A percentile compares a stretch with the other conserved stretches of the same genome.
Evolutionary conservation across 2,888 invertebrate genomes (phyloP).

Genomic region (Mactromeris polynyma): DNA sequence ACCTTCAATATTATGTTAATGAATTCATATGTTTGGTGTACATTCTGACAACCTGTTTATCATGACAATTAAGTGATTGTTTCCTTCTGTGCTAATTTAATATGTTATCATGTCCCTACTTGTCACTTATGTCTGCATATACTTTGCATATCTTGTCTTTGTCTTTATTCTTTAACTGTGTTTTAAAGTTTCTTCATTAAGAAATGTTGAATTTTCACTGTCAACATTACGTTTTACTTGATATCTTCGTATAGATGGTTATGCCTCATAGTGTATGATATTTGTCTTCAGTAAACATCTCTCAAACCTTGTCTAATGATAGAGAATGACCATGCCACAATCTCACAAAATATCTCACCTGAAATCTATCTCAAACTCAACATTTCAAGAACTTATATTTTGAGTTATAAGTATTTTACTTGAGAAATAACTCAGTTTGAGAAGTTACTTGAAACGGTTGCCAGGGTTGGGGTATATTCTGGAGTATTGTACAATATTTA

Average conservation of each 20-base stretch:
- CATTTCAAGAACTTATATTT: too few species aligned
- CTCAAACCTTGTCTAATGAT: too few species aligned
- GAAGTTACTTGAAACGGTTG: too few species aligned
- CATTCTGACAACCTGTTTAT: not conserved
- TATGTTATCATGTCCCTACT: not conserved
- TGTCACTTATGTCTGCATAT: not conserved
- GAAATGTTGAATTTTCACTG: not conserved
- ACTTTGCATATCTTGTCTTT: not conserved
- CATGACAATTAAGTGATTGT: not conserved
- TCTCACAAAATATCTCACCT: too few species aligned
- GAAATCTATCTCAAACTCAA: too few species aligned
- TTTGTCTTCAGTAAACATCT: too few species aligned
- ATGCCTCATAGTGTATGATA: too few species aligned
- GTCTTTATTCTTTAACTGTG: not conserved
- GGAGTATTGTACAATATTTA: too few species aligned
- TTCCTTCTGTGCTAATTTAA: not conserved
- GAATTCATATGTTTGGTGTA: not conserved
- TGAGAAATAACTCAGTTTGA: too few species aligned
- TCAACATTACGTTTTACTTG: not conserved
- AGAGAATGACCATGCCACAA: too few species aligned
- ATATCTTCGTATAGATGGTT: not conserved
- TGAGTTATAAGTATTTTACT: too few species aligned
- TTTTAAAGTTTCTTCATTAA: not conserved
- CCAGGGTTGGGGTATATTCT: too few species aligned
- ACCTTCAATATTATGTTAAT: not conserved